Conservation (phyloP, 1,140 invertebrate genomes). For the Anastrepha obliqua region DNA sequence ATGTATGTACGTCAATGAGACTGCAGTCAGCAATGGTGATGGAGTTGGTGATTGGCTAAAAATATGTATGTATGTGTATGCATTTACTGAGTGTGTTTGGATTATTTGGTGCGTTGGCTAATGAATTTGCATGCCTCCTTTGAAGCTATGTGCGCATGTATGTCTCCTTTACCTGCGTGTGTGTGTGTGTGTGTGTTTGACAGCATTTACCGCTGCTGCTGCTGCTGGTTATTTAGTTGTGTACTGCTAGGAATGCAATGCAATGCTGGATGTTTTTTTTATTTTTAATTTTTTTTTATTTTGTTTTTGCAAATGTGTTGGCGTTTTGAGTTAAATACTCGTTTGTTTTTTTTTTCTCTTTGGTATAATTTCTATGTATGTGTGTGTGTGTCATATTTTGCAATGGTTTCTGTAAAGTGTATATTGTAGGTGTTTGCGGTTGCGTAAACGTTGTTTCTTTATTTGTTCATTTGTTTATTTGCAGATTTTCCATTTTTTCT, state of each 20-base stretch:
- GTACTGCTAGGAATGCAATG: no score
- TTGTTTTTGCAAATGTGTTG: not conserved
- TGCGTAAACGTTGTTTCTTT: slow-evolving; percentile 37
- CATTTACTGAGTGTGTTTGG: not conserved
- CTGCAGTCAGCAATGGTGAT: not conserved
- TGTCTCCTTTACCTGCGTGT: not conserved
- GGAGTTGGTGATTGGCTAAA: not conserved
- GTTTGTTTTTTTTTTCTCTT: slow-evolving; percentile 6
- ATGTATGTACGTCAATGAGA: not conserved
- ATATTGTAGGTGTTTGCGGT: slow-evolving; percentile 29
- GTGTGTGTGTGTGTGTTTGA: not conserved
- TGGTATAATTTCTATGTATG: not conserved
- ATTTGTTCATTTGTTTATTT: not conserved
- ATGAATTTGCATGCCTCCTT: not conserved
- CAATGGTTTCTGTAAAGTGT: not conserved
- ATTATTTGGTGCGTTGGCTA: not conserved
- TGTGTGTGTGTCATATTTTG: not conserved
- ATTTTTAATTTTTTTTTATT: not conserved
- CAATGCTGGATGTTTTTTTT: not conserved
- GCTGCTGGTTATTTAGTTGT: not conserved
- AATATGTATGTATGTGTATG: not conserved
- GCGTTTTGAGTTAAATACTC: not conserved
- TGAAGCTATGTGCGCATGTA: not conserved
- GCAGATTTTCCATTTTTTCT: not conserved
- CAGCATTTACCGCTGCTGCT: not conserved